These are phyloP conservation scores for Heliconius hortense DNA, from an alignment of 2,888 invertebrate genomes.

Conservation along the genomic window DNA sequence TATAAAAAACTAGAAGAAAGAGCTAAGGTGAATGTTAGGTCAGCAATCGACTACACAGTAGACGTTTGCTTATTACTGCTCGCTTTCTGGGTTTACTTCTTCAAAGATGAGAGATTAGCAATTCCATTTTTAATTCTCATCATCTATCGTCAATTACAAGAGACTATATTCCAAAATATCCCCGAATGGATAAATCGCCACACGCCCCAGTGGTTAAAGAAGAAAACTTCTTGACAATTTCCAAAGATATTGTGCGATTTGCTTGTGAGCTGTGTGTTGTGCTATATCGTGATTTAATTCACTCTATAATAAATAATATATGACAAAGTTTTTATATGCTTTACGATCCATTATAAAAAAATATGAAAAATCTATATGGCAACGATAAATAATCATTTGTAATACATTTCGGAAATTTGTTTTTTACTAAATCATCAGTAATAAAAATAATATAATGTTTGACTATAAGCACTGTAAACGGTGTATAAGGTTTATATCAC, in stretches of 20 bases:
- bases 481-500: conserved; percentile 61
- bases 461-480: conserved; percentile 44
- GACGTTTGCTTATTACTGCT: conserved; percentile 88
- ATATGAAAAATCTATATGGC: conserved; percentile 60
- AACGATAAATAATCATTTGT: conserved; percentile 51
- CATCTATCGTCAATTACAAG: conserved; percentile 88
- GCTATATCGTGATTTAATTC: conserved; percentile 67
- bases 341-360: conserved; percentile 46
- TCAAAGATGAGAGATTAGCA: conserved; percentile 90
- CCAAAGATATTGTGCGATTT: conserved; percentile 70
- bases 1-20: conserved; percentile 82
- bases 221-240: conserved; percentile 73
- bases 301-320: conserved; percentile 58
- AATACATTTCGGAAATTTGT: conserved; percentile 49
- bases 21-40: conserved; percentile 85
- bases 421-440: conserved; percentile 55
- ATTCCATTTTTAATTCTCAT: conserved; percentile 89
- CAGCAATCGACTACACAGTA: conserved; percentile 86
- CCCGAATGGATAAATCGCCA: conserved; percentile 80
- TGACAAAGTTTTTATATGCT: conserved; percentile 55
- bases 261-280: conserved; percentile 63
- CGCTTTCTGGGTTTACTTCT: conserved; percentile 91
- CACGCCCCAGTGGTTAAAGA: conserved; percentile 71
- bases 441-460: conserved; percentile 52
- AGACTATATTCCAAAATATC: conserved; percentile 82